Evolutionary conservation across 2,113 vertebrate genomes (phyloP), one percentile per base, ranked within the genome.

Genomic region (Solea senegalensis): DNA sequence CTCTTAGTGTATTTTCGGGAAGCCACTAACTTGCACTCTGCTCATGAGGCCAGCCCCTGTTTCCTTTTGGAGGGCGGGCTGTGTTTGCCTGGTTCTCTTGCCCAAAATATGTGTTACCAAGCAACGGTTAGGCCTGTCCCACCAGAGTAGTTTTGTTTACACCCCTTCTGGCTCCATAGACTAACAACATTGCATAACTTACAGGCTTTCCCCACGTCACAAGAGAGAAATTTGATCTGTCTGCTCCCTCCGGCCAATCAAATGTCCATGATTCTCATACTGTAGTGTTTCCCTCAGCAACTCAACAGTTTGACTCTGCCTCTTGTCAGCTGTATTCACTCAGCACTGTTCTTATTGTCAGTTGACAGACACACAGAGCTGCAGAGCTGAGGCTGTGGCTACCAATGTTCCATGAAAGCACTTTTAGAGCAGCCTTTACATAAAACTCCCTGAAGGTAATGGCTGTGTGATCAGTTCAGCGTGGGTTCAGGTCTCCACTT

Each of bases 81-180:
- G 0, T 91, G 90, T 89, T 93, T 92, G 89, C 91, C 81, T 87
- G 61, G 74, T 92, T 87, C 88, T 79, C 88, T 88, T 90, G 91
- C 88, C 90, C 92, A 93, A 94, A 94, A 94, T 93, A 93, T 90
- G 88, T 87, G 93, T 94, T 92, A 83, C 94, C 80, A 92, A 80
- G 94, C 94, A 93, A 94, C 94, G 71, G 72, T 44, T 50, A 82
- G 86, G 88, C 87, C 91, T 81, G 73, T 90, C 92, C 91, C 83
- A 89, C 78, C 69, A 80, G 81, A 78, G 55, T 60, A 48, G 80
- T 82, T 48, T 82, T 92, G 90, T 92, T 91, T 85, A 94, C 92
- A 90, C 90, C 84, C 87, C 74, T 89, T 84, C 85, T 92, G 92
- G 89, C 90, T 78, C 57, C 52, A 52, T 50, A 69, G 84, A 80